Percentiles rank a stretch among this genome's conserved stretches.
Conservation (phyloP, 2,113 vertebrate genomes). For the Daboia siamensis region DNA sequence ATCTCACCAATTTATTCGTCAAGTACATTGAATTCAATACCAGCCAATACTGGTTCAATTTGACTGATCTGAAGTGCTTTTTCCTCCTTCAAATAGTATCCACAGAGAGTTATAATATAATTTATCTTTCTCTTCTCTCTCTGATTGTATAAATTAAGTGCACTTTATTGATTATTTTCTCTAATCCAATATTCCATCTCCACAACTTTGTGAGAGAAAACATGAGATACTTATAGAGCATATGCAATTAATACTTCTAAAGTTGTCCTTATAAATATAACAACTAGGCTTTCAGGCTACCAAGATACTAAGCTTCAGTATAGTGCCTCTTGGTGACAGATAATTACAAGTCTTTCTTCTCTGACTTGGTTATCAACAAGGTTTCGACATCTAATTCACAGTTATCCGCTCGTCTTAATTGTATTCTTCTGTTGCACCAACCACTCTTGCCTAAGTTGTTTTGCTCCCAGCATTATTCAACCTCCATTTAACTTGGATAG, state of each 20-base stretch:
- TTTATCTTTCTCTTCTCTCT: not conserved
- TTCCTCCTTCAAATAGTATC: not conserved
- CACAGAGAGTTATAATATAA: not conserved
- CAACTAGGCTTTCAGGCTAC: not conserved
- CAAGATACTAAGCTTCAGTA: not conserved
- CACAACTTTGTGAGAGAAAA: not conserved
- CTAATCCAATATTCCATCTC: not conserved
- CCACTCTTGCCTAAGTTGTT: not conserved
- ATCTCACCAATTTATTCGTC: not conserved
- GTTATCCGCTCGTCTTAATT: not conserved
- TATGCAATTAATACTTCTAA: not conserved
- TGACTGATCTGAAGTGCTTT: not conserved
- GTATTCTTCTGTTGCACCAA: not conserved
- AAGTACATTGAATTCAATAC: not conserved
- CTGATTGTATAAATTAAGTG: slow-evolving; percentile 6
- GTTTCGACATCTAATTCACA: not conserved
- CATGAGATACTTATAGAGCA: not conserved
- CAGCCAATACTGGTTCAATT: not conserved
- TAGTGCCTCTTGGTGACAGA: not conserved
- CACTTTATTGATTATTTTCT: not conserved
- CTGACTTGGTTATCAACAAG: not conserved
- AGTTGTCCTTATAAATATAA: not conserved
- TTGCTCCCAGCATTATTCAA: not conserved
- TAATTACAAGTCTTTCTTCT: not conserved
- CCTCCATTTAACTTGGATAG: not conserved